Percentiles rank a stretch among this genome's conserved stretches.
Evolutionary conservation across 2,888 invertebrate genomes (phyloP).

Genomic region (Halocaridina rubra): DNA sequence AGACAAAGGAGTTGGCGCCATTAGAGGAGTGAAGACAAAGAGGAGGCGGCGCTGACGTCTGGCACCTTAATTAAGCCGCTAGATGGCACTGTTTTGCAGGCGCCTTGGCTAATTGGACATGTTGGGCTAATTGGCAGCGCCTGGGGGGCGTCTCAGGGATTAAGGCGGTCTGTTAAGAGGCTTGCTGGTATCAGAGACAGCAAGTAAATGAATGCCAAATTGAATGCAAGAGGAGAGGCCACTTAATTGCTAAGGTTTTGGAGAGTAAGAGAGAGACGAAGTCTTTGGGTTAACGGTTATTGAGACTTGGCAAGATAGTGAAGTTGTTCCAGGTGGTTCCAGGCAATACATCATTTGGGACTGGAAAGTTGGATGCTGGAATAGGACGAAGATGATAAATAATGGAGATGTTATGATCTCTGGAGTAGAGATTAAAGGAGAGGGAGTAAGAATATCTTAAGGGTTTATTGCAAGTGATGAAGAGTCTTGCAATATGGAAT

Average conservation of each 20-base stretch:
- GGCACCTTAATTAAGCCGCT: constrained; percentile 55
- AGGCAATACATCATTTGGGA: too few relatives aligned
- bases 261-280: neutral
- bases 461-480: neutral
- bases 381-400: too few relatives aligned
- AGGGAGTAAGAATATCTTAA: neutral
- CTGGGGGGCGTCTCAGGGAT: constrained; percentile 22
- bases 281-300: neutral
- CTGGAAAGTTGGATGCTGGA: too few relatives aligned
- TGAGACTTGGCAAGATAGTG: neutral
- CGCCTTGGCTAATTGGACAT: constrained; percentile 52
- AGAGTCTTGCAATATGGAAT: too few relatives aligned
- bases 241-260: neutral
- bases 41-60: constrained; percentile 58
- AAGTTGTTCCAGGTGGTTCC: neutral
- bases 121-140: constrained; percentile 44
- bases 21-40: constrained; percentile 59
- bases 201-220: constrained; percentile 53
- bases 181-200: constrained; percentile 53
- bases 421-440: neutral
- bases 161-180: constrained; percentile 46
- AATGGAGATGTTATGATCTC: too few relatives aligned
- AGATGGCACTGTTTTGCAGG: constrained; percentile 58
- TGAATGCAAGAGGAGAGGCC: constrained; percentile 47
- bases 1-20: constrained; percentile 60